Percentiles rank a stretch among this genome's conserved stretches.
phyloP scores from a whole-genome alignment of 2,888 invertebrate species.

The Caenorhabditis macrosperma region DNA sequence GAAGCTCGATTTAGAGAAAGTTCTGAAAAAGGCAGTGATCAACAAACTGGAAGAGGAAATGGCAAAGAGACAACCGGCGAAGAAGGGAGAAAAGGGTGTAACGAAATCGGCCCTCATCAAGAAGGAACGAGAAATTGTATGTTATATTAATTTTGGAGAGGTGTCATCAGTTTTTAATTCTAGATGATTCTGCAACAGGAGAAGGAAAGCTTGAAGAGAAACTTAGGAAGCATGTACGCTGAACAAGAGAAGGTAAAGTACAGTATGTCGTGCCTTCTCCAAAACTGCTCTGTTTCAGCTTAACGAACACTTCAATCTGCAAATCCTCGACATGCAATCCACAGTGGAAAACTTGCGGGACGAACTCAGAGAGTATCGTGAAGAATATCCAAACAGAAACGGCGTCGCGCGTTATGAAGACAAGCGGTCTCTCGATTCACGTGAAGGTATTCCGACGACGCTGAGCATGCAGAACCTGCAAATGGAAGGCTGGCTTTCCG shows the following conservation, averaged over 20 bases:
- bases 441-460: conserved; percentile 56
- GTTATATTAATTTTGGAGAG: background rate
- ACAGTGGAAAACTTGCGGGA: conserved; percentile 8
- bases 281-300: conserved; percentile 6
- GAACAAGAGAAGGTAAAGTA: conserved; percentile 36
- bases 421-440: conserved; percentile 60
- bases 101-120: conserved; percentile 88
- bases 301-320: conserved; percentile 14
- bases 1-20: conserved; percentile 66
- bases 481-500: conserved; percentile 42
- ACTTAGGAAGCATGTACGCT: conserved; percentile 19
- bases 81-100: conserved; percentile 71
- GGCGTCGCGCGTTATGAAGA: conserved; percentile 27
- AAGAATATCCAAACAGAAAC: conserved; percentile 26
- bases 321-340: conserved; percentile 29
- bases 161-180: background rate
- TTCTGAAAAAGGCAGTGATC: conserved; percentile 64
- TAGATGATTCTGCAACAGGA: conserved; percentile 57
- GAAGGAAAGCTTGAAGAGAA: conserved; percentile 22
- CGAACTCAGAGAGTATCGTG: conserved; percentile 88
- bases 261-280: background rate
- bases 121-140: conserved; percentile 92
- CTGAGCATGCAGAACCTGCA: conserved; percentile 23
- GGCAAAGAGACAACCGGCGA: conserved; percentile 91
- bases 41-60: conserved; percentile 97